Base-by-base conservation (phyloP, 1,140 invertebrate genomes). In the Scaptomyza montana region DNA sequence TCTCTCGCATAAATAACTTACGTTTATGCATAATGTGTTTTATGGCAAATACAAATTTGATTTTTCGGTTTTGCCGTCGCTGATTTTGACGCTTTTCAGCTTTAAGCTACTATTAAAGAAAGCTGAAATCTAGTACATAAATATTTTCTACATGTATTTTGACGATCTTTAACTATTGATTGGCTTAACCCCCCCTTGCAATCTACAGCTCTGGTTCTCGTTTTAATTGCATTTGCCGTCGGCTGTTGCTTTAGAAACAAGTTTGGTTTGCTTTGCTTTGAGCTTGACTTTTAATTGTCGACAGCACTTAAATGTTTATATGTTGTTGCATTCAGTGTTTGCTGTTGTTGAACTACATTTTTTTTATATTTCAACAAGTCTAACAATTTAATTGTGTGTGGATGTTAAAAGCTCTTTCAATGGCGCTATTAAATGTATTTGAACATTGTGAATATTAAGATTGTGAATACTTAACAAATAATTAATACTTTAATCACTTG, bases 151-250 rank as follows among this genome's bases (percentile, higher is more conserved):
- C 45, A 5, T 50, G n/a, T 2, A 3, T 19, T n/a, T 57, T 54
- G 13, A 57, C 67, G 56, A 50, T 74, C 64, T 62, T 59, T 61
- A 46, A 36, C 25, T 68, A 4, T 33, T 43, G 21, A 61, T 46
- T 49, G 12, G 51, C 51, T 59, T 25, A 36, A 36, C 64, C 28
- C 3, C 13, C n/a, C n/a, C 7, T 12, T n/a, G 7, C 12, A 39
- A 1, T 28, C 7, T 12, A 2, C 41, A 6, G 46, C 9, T 19
- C 46, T 21, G 16, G 8, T 10, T 12, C 33, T 5, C 10, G 2
- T 28, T 65, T 85, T 86, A 80, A 86, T 80, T 80, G 77, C 64
- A 67, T 41, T 53, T 84, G 73, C 80, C 80, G 80, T 80, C 80
- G 80, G 80, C 67, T 54, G 41, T 41, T 13, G 64, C 30, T 33